Evolutionary conservation across 2,888 invertebrate species (phyloP).

Genomic region (Lysandra bellargus): DNA sequence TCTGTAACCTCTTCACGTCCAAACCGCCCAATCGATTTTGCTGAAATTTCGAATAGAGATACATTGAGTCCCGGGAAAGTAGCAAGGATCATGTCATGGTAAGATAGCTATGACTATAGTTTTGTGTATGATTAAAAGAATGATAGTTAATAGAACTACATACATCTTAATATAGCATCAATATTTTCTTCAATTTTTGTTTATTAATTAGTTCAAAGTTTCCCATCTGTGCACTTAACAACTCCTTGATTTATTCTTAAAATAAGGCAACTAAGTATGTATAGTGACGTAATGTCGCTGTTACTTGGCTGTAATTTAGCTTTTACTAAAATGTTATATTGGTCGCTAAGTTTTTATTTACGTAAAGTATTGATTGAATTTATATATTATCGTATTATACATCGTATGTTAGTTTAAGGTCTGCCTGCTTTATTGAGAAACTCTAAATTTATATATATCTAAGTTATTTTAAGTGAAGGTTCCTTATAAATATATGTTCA

Average conservation of each 20-base stretch:
- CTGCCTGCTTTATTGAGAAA: not conserved
- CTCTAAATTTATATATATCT: not conserved
- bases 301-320: slow-evolving; percentile 37
- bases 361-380: not conserved
- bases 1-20: no score
- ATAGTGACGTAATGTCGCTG: slow-evolving; percentile 37
- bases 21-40: no score
- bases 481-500: no score
- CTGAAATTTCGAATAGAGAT: no score
- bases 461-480: no score
- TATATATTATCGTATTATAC: no score
- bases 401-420: not conserved
- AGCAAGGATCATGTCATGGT: no score
- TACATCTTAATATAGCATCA: no score
- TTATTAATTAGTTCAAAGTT: not conserved
- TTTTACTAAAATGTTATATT: slow-evolving; percentile 27
- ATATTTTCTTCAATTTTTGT: not conserved
- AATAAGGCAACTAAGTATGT: slow-evolving; percentile 35
- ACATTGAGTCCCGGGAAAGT: no score
- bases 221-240: not conserved
- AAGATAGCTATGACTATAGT: no score
- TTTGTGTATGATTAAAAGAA: no score
- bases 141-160: no score
- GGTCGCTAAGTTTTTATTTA: not conserved
- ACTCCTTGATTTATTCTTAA: slow-evolving; percentile 24